Base-by-base conservation (phyloP, 2,888 invertebrate genomes). In the Athalia cordata region DNA sequence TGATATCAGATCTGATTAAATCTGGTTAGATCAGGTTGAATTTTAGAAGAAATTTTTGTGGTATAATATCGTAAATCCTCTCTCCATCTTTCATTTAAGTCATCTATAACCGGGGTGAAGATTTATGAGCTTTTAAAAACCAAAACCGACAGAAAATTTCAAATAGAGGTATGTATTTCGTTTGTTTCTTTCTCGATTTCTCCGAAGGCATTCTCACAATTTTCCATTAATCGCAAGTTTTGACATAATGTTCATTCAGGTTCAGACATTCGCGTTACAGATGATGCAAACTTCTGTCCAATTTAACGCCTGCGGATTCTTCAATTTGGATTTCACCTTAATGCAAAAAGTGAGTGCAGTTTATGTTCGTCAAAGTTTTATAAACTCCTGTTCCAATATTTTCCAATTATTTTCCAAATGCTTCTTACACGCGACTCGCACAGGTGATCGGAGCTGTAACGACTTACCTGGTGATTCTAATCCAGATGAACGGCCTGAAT, bases 231-330 rank as follows among this genome's bases (percentile, higher is more conserved):
- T 15, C 43, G 7, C 29, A 29, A 29, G 2, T 29, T 29, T 29
- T 29, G 1, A 29, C 29, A 29, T 29, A 29, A 0, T 29, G 29
- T 29, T 29, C 29, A 29, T 29, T 29, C 67, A 77, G 65, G 78
- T 83, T 52, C 57, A 74, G n/a, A 80, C 77, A 72, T 81, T 81
- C 62, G 72, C 79, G 11, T 59, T 83, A 29, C 85, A 85, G 81
- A 79, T 85, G 47, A 74, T 82, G 55, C 81, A 83, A 55, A 80
- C 81, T 64, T 81, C 83, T 1, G 47, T 84, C n/a, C 52, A 47
- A 13, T 83, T 85, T 45, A 74, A 81, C 8, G 81, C 83, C 29
- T 77, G 55, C 61, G 82, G 81, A 47, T 78, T 83, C 7, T 78
- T 82, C 52, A 45, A 29, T 9, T 78, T 83, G 13, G 79, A 81